These are phyloP conservation scores for Glaucopsyche alexis DNA, from an alignment of 2,888 invertebrate species.

Conservation along the genomic window DNA sequence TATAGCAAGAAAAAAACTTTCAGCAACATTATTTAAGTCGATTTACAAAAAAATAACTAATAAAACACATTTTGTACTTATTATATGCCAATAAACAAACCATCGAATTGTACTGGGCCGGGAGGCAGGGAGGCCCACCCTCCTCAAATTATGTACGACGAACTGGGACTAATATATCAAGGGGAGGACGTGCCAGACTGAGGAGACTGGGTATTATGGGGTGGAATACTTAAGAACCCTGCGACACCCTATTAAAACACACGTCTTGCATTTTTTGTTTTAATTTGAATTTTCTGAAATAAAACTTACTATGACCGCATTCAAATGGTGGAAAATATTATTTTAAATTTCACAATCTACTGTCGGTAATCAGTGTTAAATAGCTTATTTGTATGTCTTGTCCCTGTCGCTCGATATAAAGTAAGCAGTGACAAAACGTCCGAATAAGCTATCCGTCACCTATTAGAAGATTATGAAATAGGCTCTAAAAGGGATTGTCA, in stretches of 20 bases:
- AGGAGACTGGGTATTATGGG: conserved; percentile 78
- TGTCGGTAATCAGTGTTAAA: too few relatives aligned
- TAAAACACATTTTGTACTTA: conserved; percentile 43
- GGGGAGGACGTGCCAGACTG: conserved; percentile 80
- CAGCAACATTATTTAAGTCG: not conserved
- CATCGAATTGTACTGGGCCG: conserved; percentile 72
- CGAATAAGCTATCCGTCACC: too few relatives aligned
- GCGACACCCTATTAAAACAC: conserved; percentile 80
- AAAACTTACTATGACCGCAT: not conserved
- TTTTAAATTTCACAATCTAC: too few relatives aligned
- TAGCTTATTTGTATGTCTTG: too few relatives aligned
- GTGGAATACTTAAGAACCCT: conserved; percentile 79
- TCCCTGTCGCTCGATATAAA: too few relatives aligned
- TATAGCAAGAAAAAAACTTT: not conserved
- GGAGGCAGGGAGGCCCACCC: conserved; percentile 63
- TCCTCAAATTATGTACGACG: conserved; percentile 80
- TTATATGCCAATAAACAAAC: conserved; percentile 75
- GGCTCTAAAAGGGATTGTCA: too few relatives aligned
- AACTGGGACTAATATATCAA: conserved; percentile 80
- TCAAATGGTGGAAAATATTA: not conserved
- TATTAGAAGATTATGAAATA: too few relatives aligned
- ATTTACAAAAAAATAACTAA: not conserved
- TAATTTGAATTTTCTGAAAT: conserved; percentile 54
- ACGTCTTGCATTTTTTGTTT: conserved; percentile 77
- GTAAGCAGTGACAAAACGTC: too few relatives aligned